These are phyloP conservation scores for Hylyphantes graminicola DNA, from an alignment of 1,140 invertebrate genomes.

Conservation along the genomic window DNA sequence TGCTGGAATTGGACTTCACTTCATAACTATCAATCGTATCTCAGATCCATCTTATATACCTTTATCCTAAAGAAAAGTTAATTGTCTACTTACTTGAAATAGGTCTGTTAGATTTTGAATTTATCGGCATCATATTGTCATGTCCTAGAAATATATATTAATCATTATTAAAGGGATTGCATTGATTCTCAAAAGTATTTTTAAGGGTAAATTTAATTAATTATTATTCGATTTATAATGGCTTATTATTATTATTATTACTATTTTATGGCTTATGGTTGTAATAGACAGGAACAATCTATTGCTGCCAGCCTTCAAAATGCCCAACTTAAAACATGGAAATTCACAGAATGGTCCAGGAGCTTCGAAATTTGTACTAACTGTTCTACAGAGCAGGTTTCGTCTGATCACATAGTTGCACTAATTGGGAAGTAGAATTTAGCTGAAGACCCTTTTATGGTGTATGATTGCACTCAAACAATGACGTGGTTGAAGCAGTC, in stretches of 20 bases:
- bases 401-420: no score
- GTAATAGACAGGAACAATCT: neutral
- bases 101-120: slow-evolving; percentile 1
- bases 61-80: neutral
- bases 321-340: neutral
- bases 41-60: neutral
- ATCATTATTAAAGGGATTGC: neutral
- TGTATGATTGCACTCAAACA: no score
- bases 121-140: neutral
- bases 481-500: no score
- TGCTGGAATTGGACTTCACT: neutral
- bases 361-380: no score
- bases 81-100: slow-evolving; percentile 4
- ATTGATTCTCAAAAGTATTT: neutral
- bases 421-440: no score
- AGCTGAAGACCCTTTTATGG: no score
- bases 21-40: neutral
- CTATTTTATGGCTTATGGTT: neutral
- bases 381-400: no score
- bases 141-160: slow-evolving; percentile 9
- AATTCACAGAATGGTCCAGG: neutral
- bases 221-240: neutral
- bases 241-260: neutral
- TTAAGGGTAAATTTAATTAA: neutral
- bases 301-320: neutral